phyloP scores from a whole-genome alignment of 1,140 invertebrate genomes.

The Paraescarpia echinospica region DNA sequence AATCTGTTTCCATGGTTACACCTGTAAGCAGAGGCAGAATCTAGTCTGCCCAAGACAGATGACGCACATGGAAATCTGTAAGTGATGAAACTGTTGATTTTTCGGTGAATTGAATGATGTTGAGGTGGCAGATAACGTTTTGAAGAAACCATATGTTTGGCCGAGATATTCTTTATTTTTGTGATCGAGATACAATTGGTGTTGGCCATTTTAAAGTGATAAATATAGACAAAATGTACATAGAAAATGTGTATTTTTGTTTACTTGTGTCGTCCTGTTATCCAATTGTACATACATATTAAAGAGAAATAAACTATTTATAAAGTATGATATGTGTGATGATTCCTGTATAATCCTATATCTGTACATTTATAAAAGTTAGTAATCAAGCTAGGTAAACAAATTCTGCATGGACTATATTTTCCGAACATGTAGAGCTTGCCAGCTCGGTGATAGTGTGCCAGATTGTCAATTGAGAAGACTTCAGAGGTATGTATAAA shows the following conservation, averaged over 20 bases:
- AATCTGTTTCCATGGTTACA: no score
- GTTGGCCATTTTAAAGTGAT: not conserved
- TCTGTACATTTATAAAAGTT: not conserved
- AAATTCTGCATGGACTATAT: not conserved
- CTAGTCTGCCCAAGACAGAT: not conserved
- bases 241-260: not conserved
- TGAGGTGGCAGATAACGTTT: not conserved
- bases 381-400: not conserved
- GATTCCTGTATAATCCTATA: not conserved
- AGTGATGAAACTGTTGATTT: not conserved
- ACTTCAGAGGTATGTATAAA: no score
- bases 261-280: not conserved
- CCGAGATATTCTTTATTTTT: not conserved
- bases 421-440: not conserved
- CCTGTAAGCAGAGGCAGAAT: no score
- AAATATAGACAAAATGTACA: not conserved
- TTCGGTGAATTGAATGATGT: not conserved
- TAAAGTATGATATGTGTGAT: not conserved
- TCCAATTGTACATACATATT: not conserved
- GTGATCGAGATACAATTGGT: not conserved
- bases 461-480: no score
- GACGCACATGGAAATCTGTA: not conserved
- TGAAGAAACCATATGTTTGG: not conserved
- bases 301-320: slow-evolving; percentile 1
- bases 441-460: no score